Conservation (phyloP, 2,113 vertebrate species). For the Proterorhinus semilunaris region DNA sequence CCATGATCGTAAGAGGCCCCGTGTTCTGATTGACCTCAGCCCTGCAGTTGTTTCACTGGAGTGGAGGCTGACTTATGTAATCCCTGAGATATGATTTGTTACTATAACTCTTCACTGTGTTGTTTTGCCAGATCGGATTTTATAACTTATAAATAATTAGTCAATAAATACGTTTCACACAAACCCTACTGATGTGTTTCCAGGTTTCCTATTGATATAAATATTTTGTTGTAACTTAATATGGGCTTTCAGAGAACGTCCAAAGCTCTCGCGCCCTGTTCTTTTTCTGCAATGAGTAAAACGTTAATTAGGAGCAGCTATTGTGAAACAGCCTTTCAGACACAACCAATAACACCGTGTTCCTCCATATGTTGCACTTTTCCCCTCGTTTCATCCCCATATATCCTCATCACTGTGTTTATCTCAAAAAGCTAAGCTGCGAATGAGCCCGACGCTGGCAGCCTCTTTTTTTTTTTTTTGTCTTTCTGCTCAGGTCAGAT, state of each 20-base stretch:
- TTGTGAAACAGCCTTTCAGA: slow-evolving; percentile 4
- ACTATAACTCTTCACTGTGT: background rate
- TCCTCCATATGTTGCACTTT: slow-evolving; percentile 19
- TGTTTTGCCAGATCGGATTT: slow-evolving; percentile 7
- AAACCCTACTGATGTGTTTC: background rate
- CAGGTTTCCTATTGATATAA: slow-evolving; percentile 5
- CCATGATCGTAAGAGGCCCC: background rate
- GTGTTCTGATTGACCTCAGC: background rate
- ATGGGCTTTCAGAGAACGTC: background rate
- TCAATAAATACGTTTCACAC: background rate
- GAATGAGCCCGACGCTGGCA: slow-evolving; percentile 19
- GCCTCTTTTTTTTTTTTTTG: slow-evolving; percentile 12
- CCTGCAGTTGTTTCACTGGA: background rate
- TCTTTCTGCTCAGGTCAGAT: slow-evolving; percentile 32
- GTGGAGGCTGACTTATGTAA: background rate
- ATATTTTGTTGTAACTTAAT: slow-evolving; percentile 4
- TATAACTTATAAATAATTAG: background rate
- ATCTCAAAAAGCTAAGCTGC: slow-evolving; percentile 21
- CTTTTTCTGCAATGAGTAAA: background rate
- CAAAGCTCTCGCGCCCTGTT: background rate
- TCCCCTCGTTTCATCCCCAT: slow-evolving; percentile 16
- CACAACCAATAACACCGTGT: background rate
- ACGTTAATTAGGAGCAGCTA: background rate
- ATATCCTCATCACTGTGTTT: slow-evolving; percentile 47
- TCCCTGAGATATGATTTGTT: background rate